phyloP scores from a whole-genome alignment of 2,888 invertebrate genomes.

The Dryocosmus kuriphilus region DNA sequence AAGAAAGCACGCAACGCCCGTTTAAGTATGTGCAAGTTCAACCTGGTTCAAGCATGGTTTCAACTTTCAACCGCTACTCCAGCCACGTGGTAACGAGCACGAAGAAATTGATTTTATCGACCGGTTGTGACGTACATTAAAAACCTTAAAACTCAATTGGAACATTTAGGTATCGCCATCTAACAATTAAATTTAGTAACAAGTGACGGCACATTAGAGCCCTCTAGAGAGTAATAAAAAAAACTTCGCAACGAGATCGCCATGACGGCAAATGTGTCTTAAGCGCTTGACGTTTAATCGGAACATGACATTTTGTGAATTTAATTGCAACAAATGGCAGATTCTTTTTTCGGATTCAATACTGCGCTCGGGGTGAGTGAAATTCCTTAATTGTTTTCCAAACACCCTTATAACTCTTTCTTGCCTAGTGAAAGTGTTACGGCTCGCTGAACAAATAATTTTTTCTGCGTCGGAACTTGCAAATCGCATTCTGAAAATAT shows the following conservation, averaged over 20 bases:
- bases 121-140: too few relatives aligned
- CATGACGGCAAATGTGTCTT: slow-evolving; percentile 76
- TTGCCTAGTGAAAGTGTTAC: slow-evolving; percentile 5
- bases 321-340: slow-evolving; percentile 84
- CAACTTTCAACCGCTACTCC: too few relatives aligned
- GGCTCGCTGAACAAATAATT: slow-evolving; percentile 40
- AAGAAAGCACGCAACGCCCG: too few relatives aligned
- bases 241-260: slow-evolving; percentile 61
- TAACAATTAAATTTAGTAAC: background rate
- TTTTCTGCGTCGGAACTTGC: slow-evolving; percentile 54
- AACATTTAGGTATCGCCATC: background rate
- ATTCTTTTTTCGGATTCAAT: slow-evolving; percentile 93
- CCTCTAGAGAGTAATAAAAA: background rate
- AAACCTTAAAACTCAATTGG: too few relatives aligned
- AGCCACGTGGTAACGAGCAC: too few relatives aligned
- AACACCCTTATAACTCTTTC: background rate
- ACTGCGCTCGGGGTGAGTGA: slow-evolving; percentile 87
- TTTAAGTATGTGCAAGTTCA: too few relatives aligned
- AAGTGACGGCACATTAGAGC: background rate
- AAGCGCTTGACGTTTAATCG: slow-evolving; percentile 75
- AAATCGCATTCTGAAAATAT: slow-evolving; percentile 60
- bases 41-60: too few relatives aligned
- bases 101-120: too few relatives aligned
- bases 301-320: slow-evolving; percentile 77
- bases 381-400: slow-evolving; percentile 27